Evolutionary conservation across 2,797 vertebrate genomes (phyloP).

Genomic region (Manis crassicaudata): DNA sequence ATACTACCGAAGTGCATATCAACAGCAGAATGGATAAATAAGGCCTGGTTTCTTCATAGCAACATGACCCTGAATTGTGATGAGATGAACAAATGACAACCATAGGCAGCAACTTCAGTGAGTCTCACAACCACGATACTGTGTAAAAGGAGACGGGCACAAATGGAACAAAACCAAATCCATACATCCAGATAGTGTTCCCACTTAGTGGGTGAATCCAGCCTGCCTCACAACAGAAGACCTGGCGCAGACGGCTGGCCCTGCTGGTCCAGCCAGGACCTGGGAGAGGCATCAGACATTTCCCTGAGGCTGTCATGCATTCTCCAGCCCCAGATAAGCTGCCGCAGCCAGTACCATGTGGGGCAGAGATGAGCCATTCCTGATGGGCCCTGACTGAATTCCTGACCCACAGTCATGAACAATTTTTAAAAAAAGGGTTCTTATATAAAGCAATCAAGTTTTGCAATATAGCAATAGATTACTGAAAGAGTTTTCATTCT

Average conservation of each 20-base stretch:
- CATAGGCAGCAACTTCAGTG: not conserved
- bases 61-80: not conserved
- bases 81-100: not conserved
- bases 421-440: not conserved
- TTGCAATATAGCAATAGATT: not conserved
- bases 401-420: not conserved
- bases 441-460: not conserved
- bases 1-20: not conserved
- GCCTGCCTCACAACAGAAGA: not conserved
- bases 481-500: not conserved
- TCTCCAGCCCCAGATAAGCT: not conserved
- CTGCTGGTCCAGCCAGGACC: not conserved
- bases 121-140: not conserved
- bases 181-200: not conserved
- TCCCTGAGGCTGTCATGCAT: not conserved
- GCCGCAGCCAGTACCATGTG: not conserved
- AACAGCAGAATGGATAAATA: not conserved
- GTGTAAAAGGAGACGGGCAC: not conserved
- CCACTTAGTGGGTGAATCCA: not conserved
- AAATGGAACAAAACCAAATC: not conserved
- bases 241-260: not conserved
- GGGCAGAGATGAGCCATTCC: not conserved
- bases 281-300: not conserved
- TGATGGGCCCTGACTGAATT: not conserved
- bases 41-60: not conserved